Base-by-base conservation (phyloP, 1,140 invertebrate species). In the Drosophila albomicans region DNA sequence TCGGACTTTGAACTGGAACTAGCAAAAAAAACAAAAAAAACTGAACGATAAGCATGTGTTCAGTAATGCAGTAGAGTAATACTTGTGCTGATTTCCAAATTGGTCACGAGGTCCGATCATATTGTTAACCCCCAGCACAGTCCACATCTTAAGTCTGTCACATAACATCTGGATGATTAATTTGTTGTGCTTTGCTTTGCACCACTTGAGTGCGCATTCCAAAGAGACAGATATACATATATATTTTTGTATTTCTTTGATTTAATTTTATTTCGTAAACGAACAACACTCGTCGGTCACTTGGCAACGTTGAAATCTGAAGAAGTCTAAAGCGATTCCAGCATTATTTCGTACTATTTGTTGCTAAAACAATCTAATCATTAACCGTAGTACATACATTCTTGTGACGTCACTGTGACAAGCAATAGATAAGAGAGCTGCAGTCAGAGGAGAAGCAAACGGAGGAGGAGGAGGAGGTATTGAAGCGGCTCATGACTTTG, bases 291-390 rank as follows among this genome's bases (percentile, higher is more conserved):
- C 25, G 43, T 52, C 45, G 28, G 15, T 64, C 67, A 64, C 43
- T 35, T 70, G 72, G 66, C 66, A 74, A 74, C 71, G n/a, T 25
- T 32, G 28, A 32, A 71, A 71, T 64, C 51, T 54, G 51, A 32
- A 32, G 28, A 35, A 54, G 51, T 54, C 51, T n/a, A 54, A 54
- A 54, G 51, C 51, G 51, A 54, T 54, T 54, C 51, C 51, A 54
- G 20, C 49, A 43, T 66, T 45, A 46, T 57, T 66, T 20, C 32
- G 20, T 65, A 11, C n/a, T 43, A 30, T 32, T 45, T n/a, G 43
- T 8, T 73, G 20, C 68, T 85, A 59, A 63, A 78, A 75, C 72
- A 66, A 68, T 87, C 82, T 87, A 88, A 87, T 87, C 82, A 82
- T 72, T 51, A 25, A 20, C 15, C 54, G 66, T 54, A 25, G 20